These are phyloP conservation scores for Jordanella pulchra DNA, from an alignment of 2,797 vertebrate genomes.

Conservation along the genomic window DNA sequence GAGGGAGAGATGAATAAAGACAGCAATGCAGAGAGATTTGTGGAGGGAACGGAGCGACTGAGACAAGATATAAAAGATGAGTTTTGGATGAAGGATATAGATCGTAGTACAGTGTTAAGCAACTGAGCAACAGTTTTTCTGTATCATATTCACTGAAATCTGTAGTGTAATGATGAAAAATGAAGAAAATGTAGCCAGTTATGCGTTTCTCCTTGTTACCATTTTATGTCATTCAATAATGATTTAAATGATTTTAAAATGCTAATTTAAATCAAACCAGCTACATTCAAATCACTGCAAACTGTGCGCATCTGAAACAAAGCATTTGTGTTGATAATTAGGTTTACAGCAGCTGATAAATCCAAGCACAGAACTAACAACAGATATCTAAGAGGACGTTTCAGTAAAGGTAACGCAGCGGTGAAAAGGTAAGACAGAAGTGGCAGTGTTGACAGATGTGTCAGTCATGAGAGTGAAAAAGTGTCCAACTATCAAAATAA, in stretches of 20 bases:
- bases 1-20: constrained; percentile 58
- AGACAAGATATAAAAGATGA: constrained; percentile 29
- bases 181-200: background rate
- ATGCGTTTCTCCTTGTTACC: background rate
- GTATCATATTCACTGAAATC: background rate
- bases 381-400: constrained; percentile 60
- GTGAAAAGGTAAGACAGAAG: constrained; percentile 55
- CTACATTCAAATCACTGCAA: constrained; percentile 47
- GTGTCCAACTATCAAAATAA: constrained; percentile 57
- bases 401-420: constrained; percentile 54
- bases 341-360: constrained; percentile 31
- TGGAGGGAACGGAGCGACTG: constrained; percentile 36
- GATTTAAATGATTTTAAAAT: background rate
- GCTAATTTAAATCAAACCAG: background rate
- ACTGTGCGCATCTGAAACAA: constrained; percentile 34
- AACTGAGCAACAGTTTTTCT: constrained; percentile 5
- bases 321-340: constrained; percentile 21
- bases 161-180: no score
- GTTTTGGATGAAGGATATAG: constrained; percentile 20
- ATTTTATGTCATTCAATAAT: background rate
- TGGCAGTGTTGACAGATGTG: constrained; percentile 62
- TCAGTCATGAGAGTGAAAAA: constrained; percentile 59
- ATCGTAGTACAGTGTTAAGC: constrained; percentile 14
- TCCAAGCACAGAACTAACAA: constrained; percentile 53
- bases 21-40: constrained; percentile 49